Conservation (phyloP, 2,113 vertebrate genomes). For the Catharus bicknelli region DNA sequence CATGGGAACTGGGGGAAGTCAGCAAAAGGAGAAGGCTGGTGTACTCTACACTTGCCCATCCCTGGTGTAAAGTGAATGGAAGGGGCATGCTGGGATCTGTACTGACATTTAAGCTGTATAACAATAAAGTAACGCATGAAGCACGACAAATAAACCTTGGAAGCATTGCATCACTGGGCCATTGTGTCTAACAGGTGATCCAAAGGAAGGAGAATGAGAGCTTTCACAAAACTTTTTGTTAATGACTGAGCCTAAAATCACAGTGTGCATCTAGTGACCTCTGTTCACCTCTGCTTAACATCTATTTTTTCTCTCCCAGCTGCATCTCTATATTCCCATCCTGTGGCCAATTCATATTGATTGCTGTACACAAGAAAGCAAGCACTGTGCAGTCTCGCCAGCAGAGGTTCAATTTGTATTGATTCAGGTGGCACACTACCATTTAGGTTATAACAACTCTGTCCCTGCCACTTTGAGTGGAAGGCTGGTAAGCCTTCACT, state of each 20-base stretch:
- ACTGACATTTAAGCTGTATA: neutral
- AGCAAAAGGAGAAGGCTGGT: neutral
- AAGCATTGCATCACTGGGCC: accelerated
- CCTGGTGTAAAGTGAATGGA: neutral
- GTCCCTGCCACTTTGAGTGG: neutral
- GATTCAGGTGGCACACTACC: neutral
- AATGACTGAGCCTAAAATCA: neutral
- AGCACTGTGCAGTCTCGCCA: neutral
- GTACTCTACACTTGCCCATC: neutral
- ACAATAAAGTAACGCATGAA: neutral
- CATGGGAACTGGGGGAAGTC: neutral
- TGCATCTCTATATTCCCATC: neutral
- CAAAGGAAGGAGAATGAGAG: neutral
- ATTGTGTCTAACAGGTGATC: neutral
- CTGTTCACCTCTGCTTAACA: neutral
- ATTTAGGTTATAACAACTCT: neutral
- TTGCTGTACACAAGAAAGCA: neutral
- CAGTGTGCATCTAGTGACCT: neutral
- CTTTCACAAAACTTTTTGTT: neutral
- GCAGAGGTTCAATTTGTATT: neutral
- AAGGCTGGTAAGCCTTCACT: neutral
- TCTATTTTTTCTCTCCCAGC: neutral
- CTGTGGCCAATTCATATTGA: constrained; percentile 1
- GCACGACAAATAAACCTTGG: neutral
- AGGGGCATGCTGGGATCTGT: accelerated